Conservation (phyloP, 2,113 vertebrate species). For the Globicephala melas region DNA sequence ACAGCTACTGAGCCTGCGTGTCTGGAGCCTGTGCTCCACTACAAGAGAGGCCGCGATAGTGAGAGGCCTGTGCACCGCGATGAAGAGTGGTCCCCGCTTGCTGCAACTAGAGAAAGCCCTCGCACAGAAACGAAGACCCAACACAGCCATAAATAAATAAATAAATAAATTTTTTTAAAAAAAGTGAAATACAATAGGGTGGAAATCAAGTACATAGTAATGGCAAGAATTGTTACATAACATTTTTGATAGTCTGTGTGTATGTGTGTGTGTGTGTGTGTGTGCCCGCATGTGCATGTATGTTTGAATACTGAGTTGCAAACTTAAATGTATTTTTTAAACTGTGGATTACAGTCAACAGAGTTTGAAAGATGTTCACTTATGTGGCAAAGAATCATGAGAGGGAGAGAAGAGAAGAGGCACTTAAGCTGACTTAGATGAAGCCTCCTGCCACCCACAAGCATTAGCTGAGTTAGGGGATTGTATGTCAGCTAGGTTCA, state of each 20-base stretch:
- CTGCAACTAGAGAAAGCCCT: too few relatives aligned
- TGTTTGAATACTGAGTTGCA: background rate
- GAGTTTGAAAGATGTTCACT: background rate
- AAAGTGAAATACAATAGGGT: constrained; percentile 20
- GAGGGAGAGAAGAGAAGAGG: background rate
- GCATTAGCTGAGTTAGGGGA: background rate
- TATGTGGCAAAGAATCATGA: background rate
- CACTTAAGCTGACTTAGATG: background rate
- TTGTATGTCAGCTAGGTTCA: background rate
- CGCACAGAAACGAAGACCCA: too few relatives aligned
- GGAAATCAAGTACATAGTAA: background rate
- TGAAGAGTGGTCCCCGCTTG: too few relatives aligned
- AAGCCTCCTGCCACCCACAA: background rate
- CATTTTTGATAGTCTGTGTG: background rate
- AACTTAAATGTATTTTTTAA: background rate
- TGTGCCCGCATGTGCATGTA: too few relatives aligned
- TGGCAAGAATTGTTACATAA: background rate
- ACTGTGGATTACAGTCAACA: background rate
- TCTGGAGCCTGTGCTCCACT: too few relatives aligned
- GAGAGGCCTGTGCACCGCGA: too few relatives aligned
- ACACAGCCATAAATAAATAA: too few relatives aligned
- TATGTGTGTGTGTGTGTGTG: background rate
- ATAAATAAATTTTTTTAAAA: background rate
- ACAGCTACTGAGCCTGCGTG: too few relatives aligned
- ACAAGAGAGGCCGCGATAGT: too few relatives aligned